Conservation (phyloP, 2,888 invertebrate species). For the Myathropa florea region DNA sequence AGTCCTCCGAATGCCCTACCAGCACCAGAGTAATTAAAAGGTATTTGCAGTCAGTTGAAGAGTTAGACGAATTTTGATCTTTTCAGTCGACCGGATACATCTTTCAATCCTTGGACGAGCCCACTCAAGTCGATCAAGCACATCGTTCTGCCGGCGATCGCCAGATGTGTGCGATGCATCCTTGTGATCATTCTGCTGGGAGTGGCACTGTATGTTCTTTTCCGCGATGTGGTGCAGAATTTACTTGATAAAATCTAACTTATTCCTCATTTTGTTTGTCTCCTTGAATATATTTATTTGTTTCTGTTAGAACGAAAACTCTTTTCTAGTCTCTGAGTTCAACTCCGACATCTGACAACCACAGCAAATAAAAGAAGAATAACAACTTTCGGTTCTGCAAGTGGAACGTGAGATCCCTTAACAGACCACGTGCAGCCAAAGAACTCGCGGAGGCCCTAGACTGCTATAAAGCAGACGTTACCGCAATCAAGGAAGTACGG, state of each 20-base stretch:
- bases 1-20: constrained; percentile 84
- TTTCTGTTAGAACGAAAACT: too few species aligned
- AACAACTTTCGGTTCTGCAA: too few species aligned
- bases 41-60: background rate
- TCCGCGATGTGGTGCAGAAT: constrained; percentile 48
- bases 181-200: constrained; percentile 70
- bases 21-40: constrained; percentile 83
- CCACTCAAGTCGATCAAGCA: constrained; percentile 82
- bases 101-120: constrained; percentile 83
- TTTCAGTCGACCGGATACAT: constrained; percentile 84
- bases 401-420: too few species aligned
- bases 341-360: too few species aligned
- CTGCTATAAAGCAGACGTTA: too few species aligned
- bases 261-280: background rate
- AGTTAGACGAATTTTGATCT: background rate
- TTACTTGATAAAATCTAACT: background rate
- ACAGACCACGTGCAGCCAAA: too few species aligned
- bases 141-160: constrained; percentile 73
- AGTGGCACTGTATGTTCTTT: background rate
- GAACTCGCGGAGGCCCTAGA: too few species aligned
- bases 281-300: background rate
- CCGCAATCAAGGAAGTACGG: too few species aligned
- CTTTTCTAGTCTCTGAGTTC: too few species aligned
- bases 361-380: too few species aligned
- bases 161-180: constrained; percentile 58